Evolutionary conservation across 2,113 vertebrate species (phyloP).

Genomic region (Peromyscus maniculatus): DNA sequence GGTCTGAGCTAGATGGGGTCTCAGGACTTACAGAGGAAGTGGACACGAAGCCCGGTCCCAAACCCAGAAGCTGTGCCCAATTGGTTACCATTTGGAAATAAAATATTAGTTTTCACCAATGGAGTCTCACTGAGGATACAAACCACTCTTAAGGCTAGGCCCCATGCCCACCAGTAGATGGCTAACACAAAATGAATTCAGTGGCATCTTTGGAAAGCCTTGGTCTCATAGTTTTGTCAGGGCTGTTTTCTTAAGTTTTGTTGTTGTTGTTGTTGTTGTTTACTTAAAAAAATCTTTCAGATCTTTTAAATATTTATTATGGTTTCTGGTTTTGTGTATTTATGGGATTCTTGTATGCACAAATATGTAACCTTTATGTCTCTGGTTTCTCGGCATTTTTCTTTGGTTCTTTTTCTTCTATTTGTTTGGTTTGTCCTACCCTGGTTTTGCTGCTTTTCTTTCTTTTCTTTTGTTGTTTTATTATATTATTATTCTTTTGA

Average conservation of each 20-base stretch:
- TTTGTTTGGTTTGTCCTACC: not conserved
- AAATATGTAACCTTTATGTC: not conserved
- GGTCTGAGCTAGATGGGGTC: not conserved
- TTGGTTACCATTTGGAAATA: not conserved
- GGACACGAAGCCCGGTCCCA: too few species aligned
- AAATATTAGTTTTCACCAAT: not conserved
- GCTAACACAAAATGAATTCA: not conserved
- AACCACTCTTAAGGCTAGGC: not conserved
- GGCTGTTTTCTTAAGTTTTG: not conserved
- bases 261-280: too few species aligned
- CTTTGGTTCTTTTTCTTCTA: not conserved
- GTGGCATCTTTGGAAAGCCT: not conserved
- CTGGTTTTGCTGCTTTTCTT: not conserved
- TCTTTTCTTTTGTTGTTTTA: not conserved
- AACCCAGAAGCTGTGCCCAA: not conserved
- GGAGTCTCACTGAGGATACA: not conserved
- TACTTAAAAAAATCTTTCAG: not conserved
- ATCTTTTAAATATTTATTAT: not conserved
- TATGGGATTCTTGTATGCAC: not conserved
- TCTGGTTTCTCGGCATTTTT: not conserved
- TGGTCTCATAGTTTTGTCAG: not conserved
- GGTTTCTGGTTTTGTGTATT: not conserved
- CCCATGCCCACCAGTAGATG: not conserved
- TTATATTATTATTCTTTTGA: not conserved
- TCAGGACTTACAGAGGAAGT: not conserved